Percentiles rank a stretch among this genome's conserved stretches.
These are phyloP conservation scores for Molossus molossus DNA, from an alignment of 2,797 vertebrate species.

Conservation along the genomic window DNA sequence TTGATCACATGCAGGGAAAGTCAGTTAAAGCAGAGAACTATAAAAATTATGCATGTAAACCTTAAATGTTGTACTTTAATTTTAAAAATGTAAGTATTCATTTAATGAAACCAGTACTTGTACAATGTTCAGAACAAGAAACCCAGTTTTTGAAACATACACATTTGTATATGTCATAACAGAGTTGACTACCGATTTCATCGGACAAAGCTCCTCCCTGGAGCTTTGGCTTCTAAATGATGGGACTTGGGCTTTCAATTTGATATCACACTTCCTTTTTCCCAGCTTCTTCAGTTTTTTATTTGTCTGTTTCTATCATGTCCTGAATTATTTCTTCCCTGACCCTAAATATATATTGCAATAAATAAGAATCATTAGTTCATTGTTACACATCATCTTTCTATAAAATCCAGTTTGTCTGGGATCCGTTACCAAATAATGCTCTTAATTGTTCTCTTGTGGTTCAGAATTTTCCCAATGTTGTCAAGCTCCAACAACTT, in stretches of 20 bases:
- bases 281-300: neutral
- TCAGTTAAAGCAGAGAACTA: neutral
- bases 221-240: slow-evolving; percentile 28
- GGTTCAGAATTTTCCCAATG: slow-evolving; percentile 25
- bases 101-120: slow-evolving; percentile 38
- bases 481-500: slow-evolving; percentile 8
- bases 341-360: neutral
- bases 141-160: neutral
- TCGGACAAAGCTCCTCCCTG: neutral
- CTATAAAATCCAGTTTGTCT: slow-evolving; percentile 56
- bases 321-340: neutral
- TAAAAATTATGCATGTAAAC: neutral
- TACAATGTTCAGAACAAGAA: slow-evolving; percentile 49
- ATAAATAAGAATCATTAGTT: slow-evolving; percentile 12
- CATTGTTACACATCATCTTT: slow-evolving; percentile 41
- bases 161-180: neutral
- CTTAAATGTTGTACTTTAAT: neutral
- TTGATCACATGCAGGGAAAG: neutral
- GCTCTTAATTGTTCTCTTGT: slow-evolving; percentile 61
- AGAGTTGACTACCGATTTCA: neutral
- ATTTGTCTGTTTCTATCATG: slow-evolving; percentile 40
- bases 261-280: neutral
- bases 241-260: neutral
- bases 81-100: slow-evolving; percentile 30
- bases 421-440: slow-evolving; percentile 10